Evolutionary conservation across 2,888 invertebrate species (phyloP).

Genomic region (Andrena haemorrhoa): DNA sequence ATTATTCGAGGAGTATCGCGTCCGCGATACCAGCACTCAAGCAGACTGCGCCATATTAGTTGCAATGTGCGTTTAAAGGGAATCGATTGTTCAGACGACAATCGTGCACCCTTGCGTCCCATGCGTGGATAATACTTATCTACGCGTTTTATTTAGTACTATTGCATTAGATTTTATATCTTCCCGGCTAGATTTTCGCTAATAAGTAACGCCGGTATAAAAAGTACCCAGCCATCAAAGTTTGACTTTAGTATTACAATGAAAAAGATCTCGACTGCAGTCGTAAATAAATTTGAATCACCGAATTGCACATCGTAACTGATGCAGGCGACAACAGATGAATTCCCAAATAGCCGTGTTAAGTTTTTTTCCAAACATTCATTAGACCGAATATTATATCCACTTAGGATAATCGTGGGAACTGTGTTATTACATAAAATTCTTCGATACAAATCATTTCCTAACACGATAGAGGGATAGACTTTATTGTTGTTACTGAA

Average conservation of each 20-base stretch:
- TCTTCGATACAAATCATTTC: no score
- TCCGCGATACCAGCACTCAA: background rate
- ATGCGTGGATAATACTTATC: background rate
- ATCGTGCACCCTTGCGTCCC: background rate
- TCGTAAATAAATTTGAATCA: no score
- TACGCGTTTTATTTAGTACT: background rate
- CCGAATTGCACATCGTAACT: no score
- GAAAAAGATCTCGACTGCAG: no score
- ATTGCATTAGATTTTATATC: background rate
- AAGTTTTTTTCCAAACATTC: no score
- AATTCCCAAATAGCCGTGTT: background rate
- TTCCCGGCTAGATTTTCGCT: no score
- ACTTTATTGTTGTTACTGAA: background rate
- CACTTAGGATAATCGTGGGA: background rate
- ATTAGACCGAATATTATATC: background rate
- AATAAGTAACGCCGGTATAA: no score
- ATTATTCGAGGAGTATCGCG: background rate
- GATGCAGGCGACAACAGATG: no score
- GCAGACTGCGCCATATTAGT: constrained; percentile 42
- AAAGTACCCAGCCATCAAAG: no score
- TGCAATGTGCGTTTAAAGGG: constrained; percentile 12
- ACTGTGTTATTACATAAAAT: background rate
- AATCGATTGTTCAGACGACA: constrained; percentile 8
- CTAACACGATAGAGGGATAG: background rate
- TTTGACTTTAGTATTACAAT: no score